phyloP scores from a whole-genome alignment of 2,113 vertebrate genomes.

The Colius striatus region DNA sequence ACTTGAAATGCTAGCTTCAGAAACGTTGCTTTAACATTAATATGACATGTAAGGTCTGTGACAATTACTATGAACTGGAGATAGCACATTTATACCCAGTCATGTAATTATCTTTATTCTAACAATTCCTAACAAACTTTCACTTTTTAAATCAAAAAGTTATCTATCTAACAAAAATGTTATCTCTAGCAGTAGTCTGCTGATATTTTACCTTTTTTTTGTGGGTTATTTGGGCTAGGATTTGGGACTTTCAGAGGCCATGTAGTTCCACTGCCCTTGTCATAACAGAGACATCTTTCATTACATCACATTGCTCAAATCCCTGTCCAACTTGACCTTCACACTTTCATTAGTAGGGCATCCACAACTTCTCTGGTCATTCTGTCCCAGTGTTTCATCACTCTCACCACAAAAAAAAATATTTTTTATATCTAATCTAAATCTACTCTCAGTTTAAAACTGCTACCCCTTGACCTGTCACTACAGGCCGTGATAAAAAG shows the following conservation, averaged over 20 bases:
- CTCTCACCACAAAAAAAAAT: rapidly evolving
- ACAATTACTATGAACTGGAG: not conserved
- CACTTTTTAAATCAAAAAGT: not conserved
- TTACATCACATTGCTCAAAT: not conserved
- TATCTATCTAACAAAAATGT: not conserved
- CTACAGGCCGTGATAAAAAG: too few relatives aligned
- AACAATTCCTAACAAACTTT: not conserved
- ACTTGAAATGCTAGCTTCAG: not conserved
- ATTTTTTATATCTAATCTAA: not conserved
- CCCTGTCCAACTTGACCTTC: not conserved
- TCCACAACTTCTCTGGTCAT: not conserved
- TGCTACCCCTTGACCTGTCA: too few relatives aligned
- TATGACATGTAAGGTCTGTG: not conserved
- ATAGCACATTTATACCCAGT: not conserved
- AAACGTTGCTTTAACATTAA: not conserved
- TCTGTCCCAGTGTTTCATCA: too few relatives aligned
- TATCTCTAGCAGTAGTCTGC: not conserved
- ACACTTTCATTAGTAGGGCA: rapidly evolving
- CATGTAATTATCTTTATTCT: not conserved
- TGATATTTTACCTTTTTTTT: not conserved
- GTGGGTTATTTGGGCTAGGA: not conserved
- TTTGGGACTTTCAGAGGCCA: not conserved
- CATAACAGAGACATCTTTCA: not conserved
- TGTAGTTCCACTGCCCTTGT: too few relatives aligned
- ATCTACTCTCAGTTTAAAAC: not conserved